These are phyloP conservation scores for Drosophila lacteicornis DNA, from an alignment of 1,140 invertebrate genomes.

Conservation along the genomic window DNA sequence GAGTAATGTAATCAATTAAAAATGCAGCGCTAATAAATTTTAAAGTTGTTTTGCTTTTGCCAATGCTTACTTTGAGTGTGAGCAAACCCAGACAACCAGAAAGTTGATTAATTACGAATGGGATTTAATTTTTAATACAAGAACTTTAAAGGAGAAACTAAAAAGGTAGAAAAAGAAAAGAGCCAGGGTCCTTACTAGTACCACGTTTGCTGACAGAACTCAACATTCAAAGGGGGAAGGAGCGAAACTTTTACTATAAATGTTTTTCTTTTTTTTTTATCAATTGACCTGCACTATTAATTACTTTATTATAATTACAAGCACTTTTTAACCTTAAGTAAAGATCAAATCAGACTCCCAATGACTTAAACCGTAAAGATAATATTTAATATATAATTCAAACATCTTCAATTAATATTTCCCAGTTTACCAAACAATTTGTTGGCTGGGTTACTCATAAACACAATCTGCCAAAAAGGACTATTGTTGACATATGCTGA, in stretches of 20 bases:
- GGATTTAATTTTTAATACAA: background rate
- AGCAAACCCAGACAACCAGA: background rate
- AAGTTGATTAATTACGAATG: background rate
- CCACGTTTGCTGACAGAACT: no score
- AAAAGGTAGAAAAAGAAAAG: no score
- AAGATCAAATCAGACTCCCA: background rate
- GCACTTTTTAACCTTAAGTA: background rate
- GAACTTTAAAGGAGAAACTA: no score
- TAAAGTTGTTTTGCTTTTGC: slow-evolving; percentile 16
- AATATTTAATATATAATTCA: background rate
- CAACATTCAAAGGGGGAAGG: no score
- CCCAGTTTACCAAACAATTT: slow-evolving; percentile 21
- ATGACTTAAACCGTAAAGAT: background rate
- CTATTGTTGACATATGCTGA: slow-evolving; percentile 62
- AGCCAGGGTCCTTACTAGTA: no score
- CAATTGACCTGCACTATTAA: no score
- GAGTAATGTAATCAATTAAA: slow-evolving; percentile 67
- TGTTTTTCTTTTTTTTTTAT: no score
- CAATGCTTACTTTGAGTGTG: background rate
- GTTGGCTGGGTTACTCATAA: slow-evolving; percentile 16
- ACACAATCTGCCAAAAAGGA: slow-evolving; percentile 5
- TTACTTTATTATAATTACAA: no score
- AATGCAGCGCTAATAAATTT: slow-evolving; percentile 65
- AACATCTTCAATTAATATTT: slow-evolving; percentile 11
- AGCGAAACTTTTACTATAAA: no score